phyloP scores from a whole-genome alignment of 2,113 vertebrate species.

The Microtus montanus region DNA sequence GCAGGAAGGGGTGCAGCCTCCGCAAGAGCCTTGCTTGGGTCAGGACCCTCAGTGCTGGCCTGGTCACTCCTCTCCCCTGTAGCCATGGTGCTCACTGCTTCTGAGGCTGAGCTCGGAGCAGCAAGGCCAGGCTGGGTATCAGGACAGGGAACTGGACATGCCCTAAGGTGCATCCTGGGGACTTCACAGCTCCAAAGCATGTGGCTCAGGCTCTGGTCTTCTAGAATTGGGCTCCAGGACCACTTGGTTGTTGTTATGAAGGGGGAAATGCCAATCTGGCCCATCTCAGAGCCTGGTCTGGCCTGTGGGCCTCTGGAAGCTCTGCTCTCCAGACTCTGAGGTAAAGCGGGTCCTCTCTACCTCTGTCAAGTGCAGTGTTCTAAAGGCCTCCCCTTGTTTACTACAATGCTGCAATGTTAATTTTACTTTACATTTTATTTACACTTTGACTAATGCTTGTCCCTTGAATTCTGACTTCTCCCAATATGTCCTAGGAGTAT shows the following conservation, averaged over 20 bases:
- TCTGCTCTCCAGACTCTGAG: neutral
- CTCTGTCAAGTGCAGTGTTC: fast-evolving
- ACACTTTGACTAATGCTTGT: neutral
- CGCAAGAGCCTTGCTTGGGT: neutral
- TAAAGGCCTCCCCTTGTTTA: fast-evolving
- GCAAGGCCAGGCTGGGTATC: neutral
- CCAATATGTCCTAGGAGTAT: neutral
- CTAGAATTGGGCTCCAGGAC: neutral
- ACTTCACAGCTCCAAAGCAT: neutral
- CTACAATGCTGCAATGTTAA: neutral
- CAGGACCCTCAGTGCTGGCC: neutral
- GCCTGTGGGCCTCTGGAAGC: neutral
- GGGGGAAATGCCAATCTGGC: no score
- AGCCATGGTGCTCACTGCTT: no score
- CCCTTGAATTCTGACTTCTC: neutral
- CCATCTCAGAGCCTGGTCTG: neutral
- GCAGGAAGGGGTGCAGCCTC: no score
- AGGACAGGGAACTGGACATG: neutral
- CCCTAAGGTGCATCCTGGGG: neutral
- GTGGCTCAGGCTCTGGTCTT: neutral
- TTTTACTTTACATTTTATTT: neutral
- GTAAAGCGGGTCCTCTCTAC: neutral
- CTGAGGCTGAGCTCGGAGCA: neutral
- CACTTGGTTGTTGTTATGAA: neutral
- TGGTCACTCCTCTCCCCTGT: no score